Evolutionary conservation across 2,797 vertebrate genomes (phyloP), one percentile per base, ranked within the genome.

Genomic region (Crypturellus tataupa): DNA sequence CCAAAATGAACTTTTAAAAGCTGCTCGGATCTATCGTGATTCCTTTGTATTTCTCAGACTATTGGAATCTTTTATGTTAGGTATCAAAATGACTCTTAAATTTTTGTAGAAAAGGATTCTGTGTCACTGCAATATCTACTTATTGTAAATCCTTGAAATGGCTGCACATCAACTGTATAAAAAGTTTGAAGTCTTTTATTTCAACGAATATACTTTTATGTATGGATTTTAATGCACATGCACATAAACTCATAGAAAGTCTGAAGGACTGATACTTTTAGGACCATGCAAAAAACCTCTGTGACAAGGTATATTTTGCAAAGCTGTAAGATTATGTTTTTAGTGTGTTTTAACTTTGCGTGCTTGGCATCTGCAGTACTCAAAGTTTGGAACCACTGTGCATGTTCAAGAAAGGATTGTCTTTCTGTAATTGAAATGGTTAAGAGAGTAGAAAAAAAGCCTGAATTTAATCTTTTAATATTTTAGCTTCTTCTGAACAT

Each of bases 171-270:
- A 64, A 55, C n/a, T 77, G 7, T 31, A 21, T 60, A 47, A 59
- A 60, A 81, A 87, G 89, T 80, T 75, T 13, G 8, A 4, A 70
- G 49, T 69, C 3, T 78, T 82, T 85, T 83, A 19, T 76, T 87
- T 81, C 49, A 40, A 0, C 6, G 12, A 18, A 8, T 76, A 8
- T 33, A 33, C 12, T 73, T 20, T n/a, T 44, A 63, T 63, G 5
- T 23, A 29, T 35, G n/a, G 35, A n/a, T 25, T 10, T 64, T 23
- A 25, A 46, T 53, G 29, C 44, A 53, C 23, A 31, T 10, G 10
- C 4, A 51, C 5, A n/a, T 1, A 20, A 6, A 6, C 33, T 24
- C 2, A 37, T 2, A 40, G 7, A 53, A 71, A 23, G 6, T 37
- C 85, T 79, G 1, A 64, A 69, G 53, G 35, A 31, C 9, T 44